phyloP scores from a whole-genome alignment of 2,888 invertebrate species.

The Hirtodrosophila alboralis region DNA sequence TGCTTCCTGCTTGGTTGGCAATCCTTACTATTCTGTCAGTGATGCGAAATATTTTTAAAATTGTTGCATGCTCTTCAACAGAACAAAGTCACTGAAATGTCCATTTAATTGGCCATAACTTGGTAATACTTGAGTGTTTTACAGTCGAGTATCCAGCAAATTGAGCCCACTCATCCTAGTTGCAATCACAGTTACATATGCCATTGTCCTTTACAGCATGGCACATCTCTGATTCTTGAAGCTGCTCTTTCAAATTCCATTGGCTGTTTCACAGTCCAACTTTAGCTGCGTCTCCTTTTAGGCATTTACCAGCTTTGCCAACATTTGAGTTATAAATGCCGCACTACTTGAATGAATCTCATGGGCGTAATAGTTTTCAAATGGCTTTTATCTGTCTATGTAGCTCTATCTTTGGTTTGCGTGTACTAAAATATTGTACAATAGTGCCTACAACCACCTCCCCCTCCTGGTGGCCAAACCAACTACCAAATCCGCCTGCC shows the following conservation, averaged over 20 bases:
- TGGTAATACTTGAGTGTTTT: conserved; percentile 6
- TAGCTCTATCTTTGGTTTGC: conserved; percentile 24
- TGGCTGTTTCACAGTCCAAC: conserved; percentile 14
- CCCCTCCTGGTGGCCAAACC: background rate
- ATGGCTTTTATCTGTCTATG: conserved; percentile 61
- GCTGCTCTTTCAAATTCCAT: conserved; percentile 18
- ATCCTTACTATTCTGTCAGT: conserved; percentile 31
- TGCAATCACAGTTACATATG: conserved; percentile 6
- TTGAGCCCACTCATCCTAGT: conserved; percentile 1
- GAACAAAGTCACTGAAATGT: conserved; percentile 4
- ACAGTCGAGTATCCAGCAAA: conserved; percentile 7
- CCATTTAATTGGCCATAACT: conserved; percentile 15
- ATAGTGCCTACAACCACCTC: conserved; percentile 30
- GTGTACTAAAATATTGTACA: conserved; percentile 42
- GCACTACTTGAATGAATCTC: conserved; percentile 78
- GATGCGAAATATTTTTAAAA: conserved; percentile 46
- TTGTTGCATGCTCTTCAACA: conserved; percentile 22
- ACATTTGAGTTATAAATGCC: conserved; percentile 77
- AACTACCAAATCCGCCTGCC: conserved; percentile 33
- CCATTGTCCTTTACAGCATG: conserved; percentile 8
- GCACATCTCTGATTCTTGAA: conserved; percentile 42
- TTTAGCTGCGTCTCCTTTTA: conserved; percentile 16
- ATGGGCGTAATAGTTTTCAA: conserved; percentile 80
- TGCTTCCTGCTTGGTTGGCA: conserved; percentile 22
- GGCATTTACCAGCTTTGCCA: conserved; percentile 36